Evolutionary conservation across 2,888 invertebrate genomes (phyloP).

Genomic region (Heliconius charithonia): DNA sequence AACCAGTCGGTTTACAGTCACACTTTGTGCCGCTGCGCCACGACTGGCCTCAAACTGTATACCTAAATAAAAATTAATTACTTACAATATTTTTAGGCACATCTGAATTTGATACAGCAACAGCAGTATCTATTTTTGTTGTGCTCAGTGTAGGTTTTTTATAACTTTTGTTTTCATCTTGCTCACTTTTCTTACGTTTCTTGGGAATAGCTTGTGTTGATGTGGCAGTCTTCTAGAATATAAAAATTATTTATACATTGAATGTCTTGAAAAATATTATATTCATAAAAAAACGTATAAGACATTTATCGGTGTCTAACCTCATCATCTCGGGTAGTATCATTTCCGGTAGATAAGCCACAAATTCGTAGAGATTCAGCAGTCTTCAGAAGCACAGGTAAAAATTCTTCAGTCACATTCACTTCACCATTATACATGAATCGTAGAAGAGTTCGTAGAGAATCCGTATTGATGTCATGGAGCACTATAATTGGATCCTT

Average conservation of each 20-base stretch:
- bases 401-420: constrained; percentile 87
- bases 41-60: too few species aligned
- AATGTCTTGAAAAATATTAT: background rate
- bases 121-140: constrained; percentile 46
- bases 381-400: constrained; percentile 86
- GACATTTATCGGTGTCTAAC: constrained; percentile 51
- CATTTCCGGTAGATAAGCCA: constrained; percentile 86
- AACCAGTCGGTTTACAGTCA: too few species aligned
- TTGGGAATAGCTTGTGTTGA: constrained; percentile 58
- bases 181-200: constrained; percentile 75
- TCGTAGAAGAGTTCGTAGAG: constrained; percentile 85
- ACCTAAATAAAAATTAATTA: constrained; percentile 43
- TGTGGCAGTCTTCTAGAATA: constrained; percentile 61
- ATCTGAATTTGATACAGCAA: constrained; percentile 57
- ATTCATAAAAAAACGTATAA: background rate
- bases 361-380: constrained; percentile 88
- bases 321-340: constrained; percentile 72
- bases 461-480: constrained; percentile 87
- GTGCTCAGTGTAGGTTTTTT: constrained; percentile 49
- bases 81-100: constrained; percentile 63
- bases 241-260: background rate
- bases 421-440: constrained; percentile 91
- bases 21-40: too few species aligned
- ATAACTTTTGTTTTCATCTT: constrained; percentile 68
- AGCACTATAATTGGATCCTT: constrained; percentile 90